These are phyloP conservation scores for Tetrapedia diversipes DNA, from an alignment of 2,888 invertebrate genomes.

Conservation along the genomic window DNA sequence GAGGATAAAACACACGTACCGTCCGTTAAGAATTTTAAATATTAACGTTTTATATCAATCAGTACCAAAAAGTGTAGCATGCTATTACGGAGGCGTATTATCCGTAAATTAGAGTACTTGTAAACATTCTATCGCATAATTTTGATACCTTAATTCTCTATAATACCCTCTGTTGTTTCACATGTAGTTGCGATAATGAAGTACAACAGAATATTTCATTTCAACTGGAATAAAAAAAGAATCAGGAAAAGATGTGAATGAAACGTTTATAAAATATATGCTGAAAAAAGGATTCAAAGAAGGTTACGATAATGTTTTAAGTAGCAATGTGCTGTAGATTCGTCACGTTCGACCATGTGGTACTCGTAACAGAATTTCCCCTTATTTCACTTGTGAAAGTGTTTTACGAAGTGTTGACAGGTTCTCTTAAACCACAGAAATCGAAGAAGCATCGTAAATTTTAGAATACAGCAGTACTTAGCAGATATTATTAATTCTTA, in stretches of 20 bases:
- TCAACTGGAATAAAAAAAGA: background rate
- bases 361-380: constrained; percentile 43
- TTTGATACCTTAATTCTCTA: background rate
- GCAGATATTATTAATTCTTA: background rate
- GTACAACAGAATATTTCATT: background rate
- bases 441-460: constrained; percentile 68
- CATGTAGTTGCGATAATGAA: background rate
- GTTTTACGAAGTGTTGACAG: constrained; percentile 76
- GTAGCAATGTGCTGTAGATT: constrained; percentile 59
- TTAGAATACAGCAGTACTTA: background rate
- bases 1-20: constrained; percentile 32
- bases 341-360: constrained; percentile 73
- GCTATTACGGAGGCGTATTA: constrained; percentile 2
- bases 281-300: background rate
- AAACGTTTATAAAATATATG: background rate
- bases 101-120: constrained; percentile 15
- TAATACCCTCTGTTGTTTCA: background rate
- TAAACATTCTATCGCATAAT: background rate
- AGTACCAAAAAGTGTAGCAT: constrained; percentile 4
- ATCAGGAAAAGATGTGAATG: background rate
- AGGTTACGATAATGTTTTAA: constrained; percentile 40
- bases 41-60: constrained; percentile 8
- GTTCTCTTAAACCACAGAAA: constrained; percentile 73
- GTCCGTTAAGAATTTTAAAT: constrained; percentile 18
- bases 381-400: constrained; percentile 46